These are phyloP conservation scores for Thymelicus lineola DNA, from an alignment of 2,888 invertebrate genomes.

Conservation along the genomic window DNA sequence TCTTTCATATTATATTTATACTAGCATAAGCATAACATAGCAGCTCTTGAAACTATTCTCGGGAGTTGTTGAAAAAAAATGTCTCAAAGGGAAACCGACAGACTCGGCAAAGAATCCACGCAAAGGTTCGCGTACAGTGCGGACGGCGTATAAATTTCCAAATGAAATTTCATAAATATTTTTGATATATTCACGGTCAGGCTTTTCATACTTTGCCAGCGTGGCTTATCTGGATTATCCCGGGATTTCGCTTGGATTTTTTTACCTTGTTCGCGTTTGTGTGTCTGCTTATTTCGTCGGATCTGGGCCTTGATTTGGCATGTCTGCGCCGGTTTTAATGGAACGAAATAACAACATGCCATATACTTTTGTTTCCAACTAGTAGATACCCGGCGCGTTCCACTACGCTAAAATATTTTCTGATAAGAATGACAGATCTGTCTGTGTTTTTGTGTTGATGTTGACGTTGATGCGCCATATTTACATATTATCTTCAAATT, in stretches of 20 bases:
- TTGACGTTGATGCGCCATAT: no score
- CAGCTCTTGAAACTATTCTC: background rate
- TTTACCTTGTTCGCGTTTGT: slow-evolving; percentile 75
- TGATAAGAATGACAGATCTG: no score
- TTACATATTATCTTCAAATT: no score
- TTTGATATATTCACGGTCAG: slow-evolving; percentile 83
- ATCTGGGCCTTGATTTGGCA: slow-evolving; percentile 66
- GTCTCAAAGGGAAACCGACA: slow-evolving; percentile 40
- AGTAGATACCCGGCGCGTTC: no score
- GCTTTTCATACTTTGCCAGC: slow-evolving; percentile 76
- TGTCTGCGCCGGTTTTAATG: slow-evolving; percentile 45
- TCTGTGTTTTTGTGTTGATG: no score
- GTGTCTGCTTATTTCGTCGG: slow-evolving; percentile 74
- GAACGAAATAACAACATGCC: slow-evolving; percentile 1
- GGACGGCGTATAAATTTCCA: slow-evolving; percentile 64
- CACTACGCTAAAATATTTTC: no score
- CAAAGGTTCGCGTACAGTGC: slow-evolving; percentile 50
- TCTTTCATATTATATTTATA: slow-evolving; percentile 2
- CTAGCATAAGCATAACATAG: background rate
- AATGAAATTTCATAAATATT: slow-evolving; percentile 78
- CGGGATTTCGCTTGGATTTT: slow-evolving; percentile 69
- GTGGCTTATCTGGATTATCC: slow-evolving; percentile 83
- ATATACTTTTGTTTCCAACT: background rate
- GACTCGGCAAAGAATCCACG: slow-evolving; percentile 54
- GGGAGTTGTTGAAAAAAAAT: slow-evolving; percentile 22